Base-by-base conservation (phyloP, 2,888 invertebrate genomes). In the Notocelia uddmanniana region DNA sequence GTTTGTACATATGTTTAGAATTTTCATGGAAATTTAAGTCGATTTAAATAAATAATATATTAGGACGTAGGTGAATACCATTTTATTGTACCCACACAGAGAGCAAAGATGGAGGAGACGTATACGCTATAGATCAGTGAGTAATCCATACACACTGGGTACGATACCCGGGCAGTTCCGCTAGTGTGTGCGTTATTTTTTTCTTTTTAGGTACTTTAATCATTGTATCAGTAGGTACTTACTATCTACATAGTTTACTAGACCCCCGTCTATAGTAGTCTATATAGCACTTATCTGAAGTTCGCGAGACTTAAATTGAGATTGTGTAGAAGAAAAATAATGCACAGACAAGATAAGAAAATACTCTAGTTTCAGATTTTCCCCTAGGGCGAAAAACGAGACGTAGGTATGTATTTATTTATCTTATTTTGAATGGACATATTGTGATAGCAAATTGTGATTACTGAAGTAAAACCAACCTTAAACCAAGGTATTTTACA, bases 311-410 rank as follows among this genome's bases (percentile, higher is more conserved):
- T 23, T n/a, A 31, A 59, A 58, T 37, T 41, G 23, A 41, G 41
- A 41, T 41, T n/a, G 15, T 15, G 37, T 37, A 37, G 15, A 59
- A 59, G 41, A 21, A 41, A 37, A 37, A 15, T 10, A 55, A 31
- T 59, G 3, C 59, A 59, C 13, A 21, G 59, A 59, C 21, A 59
- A 59, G 23, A 59, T 13, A 59, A n/a, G 41, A 41, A 41, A 13
- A 34, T 34, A 34, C 34, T 34, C n/a, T n/a, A 34, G 13, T 59
- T 41, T 15, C 15, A 41, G 21, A 41, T 8, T 8, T 15, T 21
- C 21, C 21, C 41, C 23, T 45, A 21, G 21, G 59, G 41, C 21
- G 15, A 0, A 59, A 59, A 59, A 59, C 21, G n/a, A 41, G 37
- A 58, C 21, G 41, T 41, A 21, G 0, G 15, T 37, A 21, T 11